These are phyloP conservation scores for Drosophila kikkawai DNA, from an alignment of 1,140 invertebrate species.

Conservation along the genomic window DNA sequence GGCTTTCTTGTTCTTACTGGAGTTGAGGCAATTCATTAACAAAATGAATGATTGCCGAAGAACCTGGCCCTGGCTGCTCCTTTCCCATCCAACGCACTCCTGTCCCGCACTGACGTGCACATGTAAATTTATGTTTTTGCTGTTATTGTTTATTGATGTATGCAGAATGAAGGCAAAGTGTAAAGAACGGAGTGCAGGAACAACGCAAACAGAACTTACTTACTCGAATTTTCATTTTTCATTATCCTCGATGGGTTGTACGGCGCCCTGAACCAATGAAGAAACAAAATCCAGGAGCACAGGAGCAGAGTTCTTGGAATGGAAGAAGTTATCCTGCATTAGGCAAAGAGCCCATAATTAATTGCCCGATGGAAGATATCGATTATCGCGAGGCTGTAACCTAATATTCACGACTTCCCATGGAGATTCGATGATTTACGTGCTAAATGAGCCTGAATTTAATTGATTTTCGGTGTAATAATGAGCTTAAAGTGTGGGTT, in stretches of 20 bases:
- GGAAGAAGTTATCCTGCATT: slow-evolving; percentile 20
- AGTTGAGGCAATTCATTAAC: slow-evolving; percentile 73
- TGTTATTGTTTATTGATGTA: slow-evolving; percentile 56
- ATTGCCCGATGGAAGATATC: slow-evolving; percentile 43
- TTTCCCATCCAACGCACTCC: slow-evolving; percentile 10
- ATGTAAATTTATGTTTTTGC: slow-evolving; percentile 59
- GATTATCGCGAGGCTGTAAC: slow-evolving; percentile 35
- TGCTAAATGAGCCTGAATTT: slow-evolving; percentile 16
- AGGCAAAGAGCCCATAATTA: slow-evolving; percentile 44
- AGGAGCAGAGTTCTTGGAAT: not conserved
- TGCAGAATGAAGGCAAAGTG: slow-evolving; percentile 34
- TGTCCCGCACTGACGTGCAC: slow-evolving; percentile 40
- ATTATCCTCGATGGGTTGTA: slow-evolving; percentile 8
- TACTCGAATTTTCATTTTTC: slow-evolving; percentile 44
- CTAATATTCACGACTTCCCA: slow-evolving; percentile 21
- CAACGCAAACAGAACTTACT: slow-evolving; percentile 34
- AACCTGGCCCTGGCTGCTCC: slow-evolving; percentile 50
- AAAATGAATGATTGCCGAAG: slow-evolving; percentile 75
- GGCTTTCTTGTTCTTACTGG: slow-evolving; percentile 3
- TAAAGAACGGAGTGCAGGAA: not conserved
- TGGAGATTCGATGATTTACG: slow-evolving; percentile 34
- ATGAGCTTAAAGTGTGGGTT: not conserved
- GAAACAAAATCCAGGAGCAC: slow-evolving; percentile 10
- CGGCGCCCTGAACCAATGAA: not conserved
- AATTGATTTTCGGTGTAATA: slow-evolving; percentile 9